Base-by-base conservation (phyloP, 2,888 invertebrate genomes). In the Meiosimyza decipiens region DNA sequence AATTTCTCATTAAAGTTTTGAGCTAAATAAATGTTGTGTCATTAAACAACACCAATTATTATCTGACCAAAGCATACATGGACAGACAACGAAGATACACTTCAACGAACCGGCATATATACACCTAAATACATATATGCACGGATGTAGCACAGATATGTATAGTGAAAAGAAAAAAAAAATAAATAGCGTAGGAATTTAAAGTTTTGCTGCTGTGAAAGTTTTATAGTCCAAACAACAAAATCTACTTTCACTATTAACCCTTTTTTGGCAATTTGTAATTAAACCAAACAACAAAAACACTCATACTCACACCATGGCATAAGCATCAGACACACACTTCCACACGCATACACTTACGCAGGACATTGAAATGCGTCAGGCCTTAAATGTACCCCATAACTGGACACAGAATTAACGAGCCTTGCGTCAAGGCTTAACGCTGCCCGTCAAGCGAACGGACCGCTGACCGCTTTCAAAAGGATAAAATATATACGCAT, bases 191-290 rank as follows among this genome's bases (percentile, higher is more conserved):
- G 62, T 33, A 60, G 65, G 69, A 65, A 73, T 64, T 73, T 69
- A 57, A 73, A 73, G 69, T 73, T 67, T 52, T 69, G 57, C 55
- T 60, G n/a, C 54, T 22, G 60, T 64, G 63, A 62, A 73, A 74
- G 67, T 68, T 73, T 74, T 74, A 71, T 73, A 71, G 72, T 64
- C 64, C 62, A 72, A 74, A 74, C 76, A 77, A 66, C 73, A 74
- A 73, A 73, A 71, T 77, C 71, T 73, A 77, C 76, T 76, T 77
- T 77, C 75, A 77, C 76, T 77, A 76, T 74, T 77, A 77, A 75
- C 76, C 76, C 75, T 76, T 76, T 75, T 66, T 77, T 65, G 72
- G 73, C 74, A 70, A 77, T 75, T 77, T 75, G 77, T 76, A 77
- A 77, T 76, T 77, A 76, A 77, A 72, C 73, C 74, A 76, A 76